Base-by-base conservation (phyloP, 1,140 invertebrate genomes). In the Anastrepha obliqua region DNA sequence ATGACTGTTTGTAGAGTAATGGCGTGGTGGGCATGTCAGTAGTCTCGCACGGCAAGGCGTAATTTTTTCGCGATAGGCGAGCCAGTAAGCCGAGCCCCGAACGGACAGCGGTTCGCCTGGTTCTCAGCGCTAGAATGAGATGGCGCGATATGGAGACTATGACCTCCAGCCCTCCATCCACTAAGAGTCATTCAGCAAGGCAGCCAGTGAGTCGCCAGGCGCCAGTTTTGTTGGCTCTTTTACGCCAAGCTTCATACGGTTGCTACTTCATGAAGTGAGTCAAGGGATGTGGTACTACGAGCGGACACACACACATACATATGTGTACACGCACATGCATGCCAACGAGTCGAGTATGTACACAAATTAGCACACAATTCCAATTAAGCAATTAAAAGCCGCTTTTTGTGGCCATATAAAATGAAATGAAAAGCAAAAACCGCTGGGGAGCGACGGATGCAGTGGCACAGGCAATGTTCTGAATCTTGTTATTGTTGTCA, bases 361-460 rank as follows among this genome's bases (percentile, higher is more conserved):
- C 78, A 88, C 88, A 64, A 88, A 89, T 91, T 90, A 89, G 89
- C 88, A 88, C 88, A 89, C 89, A 91, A 89, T 90, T 90, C 90
- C 91, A 92, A 92, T 92, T 92, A 92, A 91, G 91, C 91, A 92
- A 92, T 92, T 92, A 92, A 92, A 92, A 92, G 91, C 81, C 64
- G 78, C 39, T 64, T 85, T 78, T 88, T 88, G 87, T 88, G 87
- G 87, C 65, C 9, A 81, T 86, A 62, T 86, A 78, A 88, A 88
- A 88, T 78, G 85, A 88, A 85, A 85, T 85, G 59, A 42, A 60
- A 67, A 47, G 60, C 17, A 44, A 81, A 51, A 55, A 81, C 5
- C 74, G n/a, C 15, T 47, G 39, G 67, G 67, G 15, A 70, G 65
- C 39, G 39, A 4, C 65, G 39, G 67, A 13, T 44, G 42, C 42